Conservation (phyloP, 23 tunicate genomes). For the Ciona savignyi region DNA sequence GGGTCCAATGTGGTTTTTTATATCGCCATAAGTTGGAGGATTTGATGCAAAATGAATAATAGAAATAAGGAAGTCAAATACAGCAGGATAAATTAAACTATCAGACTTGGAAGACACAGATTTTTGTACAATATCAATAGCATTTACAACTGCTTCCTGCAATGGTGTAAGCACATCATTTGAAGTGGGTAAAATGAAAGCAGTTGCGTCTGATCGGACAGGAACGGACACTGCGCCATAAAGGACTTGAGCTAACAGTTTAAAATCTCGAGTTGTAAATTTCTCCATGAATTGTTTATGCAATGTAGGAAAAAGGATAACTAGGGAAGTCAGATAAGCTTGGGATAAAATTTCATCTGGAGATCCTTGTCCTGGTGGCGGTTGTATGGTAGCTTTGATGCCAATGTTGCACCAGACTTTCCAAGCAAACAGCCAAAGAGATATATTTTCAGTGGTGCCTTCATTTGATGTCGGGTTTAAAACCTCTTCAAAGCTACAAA, state of each 20-base stretch:
- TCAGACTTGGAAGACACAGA: slow-evolving; percentile 76
- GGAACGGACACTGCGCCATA: slow-evolving; percentile 64
- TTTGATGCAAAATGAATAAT: slow-evolving; percentile 51
- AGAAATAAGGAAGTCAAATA: slow-evolving; percentile 52
- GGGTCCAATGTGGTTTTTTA: slow-evolving; percentile 35
- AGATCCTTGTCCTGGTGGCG: slow-evolving; percentile 50
- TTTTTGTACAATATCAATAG: slow-evolving; percentile 57
- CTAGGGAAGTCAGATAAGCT: slow-evolving; percentile 66
- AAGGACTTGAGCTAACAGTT: slow-evolving; percentile 45
- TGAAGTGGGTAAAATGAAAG: slow-evolving; percentile 67
- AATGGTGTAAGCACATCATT: slow-evolving; percentile 54
- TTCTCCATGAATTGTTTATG: slow-evolving; percentile 38
- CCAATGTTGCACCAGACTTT: slow-evolving; percentile 82
- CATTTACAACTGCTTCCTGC: slow-evolving; percentile 53
- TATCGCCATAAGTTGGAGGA: slow-evolving; percentile 80
- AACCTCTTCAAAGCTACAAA: slow-evolving; percentile 91
- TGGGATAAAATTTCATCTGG: slow-evolving; percentile 80
- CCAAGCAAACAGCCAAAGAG: slow-evolving; percentile 51
- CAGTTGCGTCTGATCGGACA: slow-evolving; percentile 76
- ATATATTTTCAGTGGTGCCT: not conserved
- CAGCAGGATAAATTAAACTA: slow-evolving; percentile 69
- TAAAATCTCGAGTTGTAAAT: slow-evolving; percentile 48
- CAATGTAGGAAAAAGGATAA: slow-evolving; percentile 46
- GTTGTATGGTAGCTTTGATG: slow-evolving; percentile 51
- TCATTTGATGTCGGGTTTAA: slow-evolving; percentile 29